Conservation (phyloP, 2,888 invertebrate genomes). For the Pristionchus exspectatus region DNA sequence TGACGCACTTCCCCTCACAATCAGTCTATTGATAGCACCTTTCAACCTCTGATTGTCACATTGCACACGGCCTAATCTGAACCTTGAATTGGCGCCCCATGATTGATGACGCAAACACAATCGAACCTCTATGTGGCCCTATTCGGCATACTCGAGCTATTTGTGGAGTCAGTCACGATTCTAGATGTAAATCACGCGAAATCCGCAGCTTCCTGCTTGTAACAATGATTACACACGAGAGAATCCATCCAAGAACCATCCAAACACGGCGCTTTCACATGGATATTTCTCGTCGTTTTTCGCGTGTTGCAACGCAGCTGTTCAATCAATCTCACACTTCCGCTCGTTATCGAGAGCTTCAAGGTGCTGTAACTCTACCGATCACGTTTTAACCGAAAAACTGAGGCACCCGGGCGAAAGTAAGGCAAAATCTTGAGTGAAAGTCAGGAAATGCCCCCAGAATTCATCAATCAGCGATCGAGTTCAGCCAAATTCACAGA, state of each 20-base stretch:
- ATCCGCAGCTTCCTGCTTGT: no score
- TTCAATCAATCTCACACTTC: slow-evolving; percentile 1
- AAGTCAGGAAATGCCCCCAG: background rate
- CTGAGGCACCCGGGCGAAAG: background rate
- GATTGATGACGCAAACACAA: slow-evolving; percentile 26
- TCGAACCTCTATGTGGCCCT: no score
- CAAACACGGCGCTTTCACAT: slow-evolving; percentile 20
- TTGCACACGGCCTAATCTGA: background rate
- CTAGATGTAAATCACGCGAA: no score
- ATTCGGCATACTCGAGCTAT: no score
- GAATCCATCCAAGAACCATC: background rate
- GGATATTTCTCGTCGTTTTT: background rate
- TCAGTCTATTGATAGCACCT: slow-evolving; percentile 14
- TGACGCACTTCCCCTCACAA: slow-evolving; percentile 24
- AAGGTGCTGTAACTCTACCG: background rate
- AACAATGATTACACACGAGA: no score
- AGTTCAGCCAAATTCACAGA: background rate
- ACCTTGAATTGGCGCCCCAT: background rate
- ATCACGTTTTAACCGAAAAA: background rate
- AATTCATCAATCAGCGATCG: background rate
- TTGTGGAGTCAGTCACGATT: background rate
- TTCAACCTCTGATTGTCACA: slow-evolving; percentile 38
- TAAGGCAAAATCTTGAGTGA: background rate
- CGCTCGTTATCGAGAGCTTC: background rate
- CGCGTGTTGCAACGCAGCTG: slow-evolving; percentile 24